Evolutionary conservation across 35 echinoderm and acorn worm species (phyloP), one percentile per base, ranked within the genome.

Genomic region (Apostichopus japonicus): DNA sequence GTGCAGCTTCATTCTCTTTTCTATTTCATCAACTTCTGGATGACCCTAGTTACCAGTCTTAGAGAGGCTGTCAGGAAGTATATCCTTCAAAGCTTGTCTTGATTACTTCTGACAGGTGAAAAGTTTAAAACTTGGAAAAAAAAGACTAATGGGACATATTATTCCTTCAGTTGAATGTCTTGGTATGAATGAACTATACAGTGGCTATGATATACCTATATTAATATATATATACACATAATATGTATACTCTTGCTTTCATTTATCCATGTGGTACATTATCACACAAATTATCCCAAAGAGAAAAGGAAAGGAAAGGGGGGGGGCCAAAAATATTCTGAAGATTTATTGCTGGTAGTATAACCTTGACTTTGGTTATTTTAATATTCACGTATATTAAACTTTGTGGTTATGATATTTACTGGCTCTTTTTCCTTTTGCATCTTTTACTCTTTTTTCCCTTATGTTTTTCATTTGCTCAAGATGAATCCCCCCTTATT

Each of bases 41-140:
- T 54, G 81, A 84, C 81, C 81, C 81, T 57, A 84, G 81, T 84
- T 57, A 84, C 81, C 33, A 84, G 22, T 57, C 81, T 84, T 59
- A 58, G 81, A 58, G 81, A 84, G 56, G 81, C 81, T 84, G 81
- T 84, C 81, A 84, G 19, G 15, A 84, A 55, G 57, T 55, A 84
- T 84, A 59, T 84, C 56, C 55, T 22, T 84, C 81, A 57, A 84
- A 84, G 22, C 81, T 19, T 22, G 57, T 23, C 54, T 58, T 84
- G 81, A 84, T 84, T 84, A 58, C 16, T 21, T 58, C 13, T 84
- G 81, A 57, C 81, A 84, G 81, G 54, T 84, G 81, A 84, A 84
- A 84, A 75, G 71, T 75, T 75, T 21, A 44, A 44, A 44, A 44
- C 33, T 44, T 44, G 33, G 33, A 75, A 75, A 14, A 17, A 19